Evolutionary conservation across 2,113 vertebrate genomes (phyloP).

Genomic region (Poeciliopsis prolifica): DNA sequence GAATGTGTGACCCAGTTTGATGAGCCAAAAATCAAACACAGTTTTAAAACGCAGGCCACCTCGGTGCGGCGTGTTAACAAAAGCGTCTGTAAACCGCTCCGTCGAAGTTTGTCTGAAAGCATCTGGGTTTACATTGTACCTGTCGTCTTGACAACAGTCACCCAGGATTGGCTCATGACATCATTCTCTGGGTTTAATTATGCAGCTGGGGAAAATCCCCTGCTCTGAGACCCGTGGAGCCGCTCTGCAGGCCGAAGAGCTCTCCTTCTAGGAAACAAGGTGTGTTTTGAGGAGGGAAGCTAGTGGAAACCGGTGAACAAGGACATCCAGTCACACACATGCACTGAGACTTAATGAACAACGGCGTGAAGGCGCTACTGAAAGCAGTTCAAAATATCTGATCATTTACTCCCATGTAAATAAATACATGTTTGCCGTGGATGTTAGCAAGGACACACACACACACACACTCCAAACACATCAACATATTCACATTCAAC

Average conservation of each 20-base stretch:
- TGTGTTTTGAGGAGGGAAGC: conserved; percentile 51
- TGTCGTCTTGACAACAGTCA: conserved; percentile 68
- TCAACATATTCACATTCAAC: conserved; percentile 12
- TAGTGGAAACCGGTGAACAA: neutral
- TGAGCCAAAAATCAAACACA: neutral
- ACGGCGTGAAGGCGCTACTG: neutral
- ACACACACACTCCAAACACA: neutral
- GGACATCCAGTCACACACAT: neutral
- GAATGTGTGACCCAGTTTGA: neutral
- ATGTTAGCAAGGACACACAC: conserved; percentile 5
- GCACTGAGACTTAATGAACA: neutral
- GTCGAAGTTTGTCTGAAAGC: conserved; percentile 19
- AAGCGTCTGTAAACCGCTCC: conserved; percentile 6
- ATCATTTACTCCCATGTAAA: conserved; percentile 13
- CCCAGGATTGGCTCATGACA: conserved; percentile 63
- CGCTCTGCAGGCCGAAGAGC: conserved; percentile 35
- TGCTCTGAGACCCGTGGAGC: conserved; percentile 53
- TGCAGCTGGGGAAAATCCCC: conserved; percentile 66
- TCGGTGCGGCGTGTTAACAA: neutral
- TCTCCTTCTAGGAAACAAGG: conserved; percentile 61
- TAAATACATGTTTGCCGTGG: neutral
- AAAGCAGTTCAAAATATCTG: neutral
- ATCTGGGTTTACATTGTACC: conserved; percentile 55
- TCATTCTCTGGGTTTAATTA: conserved; percentile 68
- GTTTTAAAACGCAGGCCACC: conserved; percentile 6